Evolutionary conservation across 2,888 invertebrate genomes (phyloP), one percentile per base, ranked within the genome.

Genomic region (Pemphredon lugubris): DNA sequence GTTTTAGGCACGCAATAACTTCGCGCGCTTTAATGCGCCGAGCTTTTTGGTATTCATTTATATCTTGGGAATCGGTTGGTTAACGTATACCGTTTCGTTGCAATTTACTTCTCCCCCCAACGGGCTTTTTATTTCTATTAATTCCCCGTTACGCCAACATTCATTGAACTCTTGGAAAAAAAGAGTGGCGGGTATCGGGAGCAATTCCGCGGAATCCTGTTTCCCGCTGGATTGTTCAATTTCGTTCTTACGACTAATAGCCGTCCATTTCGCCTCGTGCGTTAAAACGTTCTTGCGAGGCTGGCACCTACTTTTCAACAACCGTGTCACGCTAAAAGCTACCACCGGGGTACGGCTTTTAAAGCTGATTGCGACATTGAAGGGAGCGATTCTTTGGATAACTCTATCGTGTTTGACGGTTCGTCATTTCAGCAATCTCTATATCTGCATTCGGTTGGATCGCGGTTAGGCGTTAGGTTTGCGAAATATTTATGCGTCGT

Each of bases 321-420:
- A 77, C 58, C 69, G 71, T 73, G 75, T 75, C 75, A 58, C 77
- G 68, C 73, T 84, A 83, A 84, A 84, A 83, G 82, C 83, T 60
- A 59, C 57, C 72, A 60, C 34, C 54, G 37, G 47, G 57, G 50
- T 68, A 53, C 64, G 68, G 77, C 82, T 84, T 83, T 81, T 79
- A 84, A 79, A 82, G 72, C 65, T 50, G 60, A 64, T 64, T 71
- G 67, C 74, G 63, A 51, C 60, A 58, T 55, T 71, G 44, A 69
- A 69, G 66, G 16, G 51, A 26, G 60, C 69, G 64, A 73, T 73
- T 73, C 65, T 54, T 63, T 37, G 55, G 74, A 70, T 65, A 54
- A 63, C 51, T 51, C 45, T 34, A 34, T 50, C 26, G 21, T 23
- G 50, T 65, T 65, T 54, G 58, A 45, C 40, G 13, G 42, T n/a